A percentile compares a stretch with the other conserved stretches of the same genome.
These are phyloP conservation scores for Chionis minor DNA, from an alignment of 2,113 vertebrate genomes.

Conservation along the genomic window DNA sequence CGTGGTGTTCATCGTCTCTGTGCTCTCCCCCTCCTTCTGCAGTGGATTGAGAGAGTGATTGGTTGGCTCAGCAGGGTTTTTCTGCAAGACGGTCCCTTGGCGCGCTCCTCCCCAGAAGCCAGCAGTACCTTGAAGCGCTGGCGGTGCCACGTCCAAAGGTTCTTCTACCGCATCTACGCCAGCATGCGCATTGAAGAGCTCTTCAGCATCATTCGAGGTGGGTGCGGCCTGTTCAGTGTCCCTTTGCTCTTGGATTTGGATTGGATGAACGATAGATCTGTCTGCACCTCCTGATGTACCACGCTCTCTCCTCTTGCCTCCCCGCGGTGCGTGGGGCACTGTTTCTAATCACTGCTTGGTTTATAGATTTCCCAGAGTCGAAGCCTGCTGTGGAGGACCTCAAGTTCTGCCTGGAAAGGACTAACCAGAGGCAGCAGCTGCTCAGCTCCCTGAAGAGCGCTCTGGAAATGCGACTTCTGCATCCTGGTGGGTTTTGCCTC, in stretches of 20 bases:
- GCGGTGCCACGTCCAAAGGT: slow-evolving; percentile 93
- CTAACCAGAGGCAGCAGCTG: slow-evolving; percentile 93
- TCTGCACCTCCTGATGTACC: neutral
- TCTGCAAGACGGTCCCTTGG: slow-evolving; percentile 63
- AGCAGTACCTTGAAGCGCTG: slow-evolving; percentile 84
- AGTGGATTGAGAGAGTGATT: slow-evolving; percentile 95
- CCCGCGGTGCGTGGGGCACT: fast-evolving
- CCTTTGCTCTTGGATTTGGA: neutral
- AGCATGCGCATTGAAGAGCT: slow-evolving; percentile 96
- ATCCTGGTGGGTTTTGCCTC: slow-evolving; percentile 81
- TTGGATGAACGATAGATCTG: neutral
- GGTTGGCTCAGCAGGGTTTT: slow-evolving; percentile 95
- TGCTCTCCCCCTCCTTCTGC: neutral
- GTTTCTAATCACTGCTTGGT: neutral
- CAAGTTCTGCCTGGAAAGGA: slow-evolving; percentile 93
- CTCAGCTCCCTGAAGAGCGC: slow-evolving; percentile 90
- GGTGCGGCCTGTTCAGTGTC: neutral
- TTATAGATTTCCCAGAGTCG: slow-evolving; percentile 93
- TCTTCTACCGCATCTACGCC: slow-evolving; percentile 95
- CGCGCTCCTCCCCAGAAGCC: slow-evolving; percentile 27
- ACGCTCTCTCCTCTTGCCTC: neutral
- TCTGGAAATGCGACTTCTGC: slow-evolving; percentile 91
- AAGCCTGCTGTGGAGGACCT: slow-evolving; percentile 94
- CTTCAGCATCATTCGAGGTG: slow-evolving; percentile 96
- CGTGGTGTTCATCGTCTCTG: neutral